phyloP scores from a whole-genome alignment of 1,140 invertebrate genomes.

The Trachelipus rathkii region DNA sequence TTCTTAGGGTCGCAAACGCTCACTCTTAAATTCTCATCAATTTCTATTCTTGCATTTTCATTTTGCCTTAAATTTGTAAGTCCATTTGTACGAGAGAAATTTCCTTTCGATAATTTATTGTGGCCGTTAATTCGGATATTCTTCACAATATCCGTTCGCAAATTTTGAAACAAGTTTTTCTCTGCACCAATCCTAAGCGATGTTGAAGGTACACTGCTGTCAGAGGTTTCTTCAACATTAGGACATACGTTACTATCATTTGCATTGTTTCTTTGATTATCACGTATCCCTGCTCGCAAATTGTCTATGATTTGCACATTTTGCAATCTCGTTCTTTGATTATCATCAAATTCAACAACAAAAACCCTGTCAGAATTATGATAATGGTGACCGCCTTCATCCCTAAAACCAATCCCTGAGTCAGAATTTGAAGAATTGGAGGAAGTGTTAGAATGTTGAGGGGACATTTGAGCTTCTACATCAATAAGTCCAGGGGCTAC shows the following conservation, averaged over 20 bases:
- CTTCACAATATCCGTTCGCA: neutral
- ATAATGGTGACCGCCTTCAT: conserved; percentile 56
- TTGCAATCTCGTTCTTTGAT: conserved; percentile 51
- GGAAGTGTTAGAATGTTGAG: conserved; percentile 61
- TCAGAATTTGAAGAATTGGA: conserved; percentile 89
- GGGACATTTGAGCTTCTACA: conserved; percentile 47
- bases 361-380: conserved; percentile 63
- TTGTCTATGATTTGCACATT: conserved; percentile 45
- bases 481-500: conserved; percentile 40
- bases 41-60: neutral
- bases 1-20: conserved; percentile 35
- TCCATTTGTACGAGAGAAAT: conserved; percentile 31
- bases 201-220: conserved; percentile 1
- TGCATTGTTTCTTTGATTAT: neutral
- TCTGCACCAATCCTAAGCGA: neutral
- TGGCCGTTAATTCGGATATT: conserved; percentile 21
- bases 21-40: conserved; percentile 27
- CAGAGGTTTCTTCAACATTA: conserved; percentile 7
- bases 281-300: neutral
- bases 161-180: neutral
- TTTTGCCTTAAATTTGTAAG: conserved; percentile 20
- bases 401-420: conserved; percentile 87
- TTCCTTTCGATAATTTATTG: conserved; percentile 27
- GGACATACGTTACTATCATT: neutral
- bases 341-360: conserved; percentile 67